Evolutionary conservation across 2,888 invertebrate genomes (phyloP).

Genomic region (Ophraella communa): DNA sequence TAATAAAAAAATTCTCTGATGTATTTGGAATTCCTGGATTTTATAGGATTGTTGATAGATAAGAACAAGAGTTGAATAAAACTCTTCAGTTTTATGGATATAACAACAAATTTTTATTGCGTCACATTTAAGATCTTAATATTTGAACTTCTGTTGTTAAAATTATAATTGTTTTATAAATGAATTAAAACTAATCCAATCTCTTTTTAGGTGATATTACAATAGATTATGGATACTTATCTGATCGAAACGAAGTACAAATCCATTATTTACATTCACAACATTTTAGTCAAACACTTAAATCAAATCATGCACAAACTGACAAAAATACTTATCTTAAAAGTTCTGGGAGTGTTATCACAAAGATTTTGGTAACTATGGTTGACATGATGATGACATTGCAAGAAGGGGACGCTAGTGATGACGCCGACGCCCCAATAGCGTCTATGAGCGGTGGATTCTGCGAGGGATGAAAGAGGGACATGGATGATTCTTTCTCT

Average conservation of each 20-base stretch:
- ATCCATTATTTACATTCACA: not conserved
- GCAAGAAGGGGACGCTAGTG: conserved; percentile 41
- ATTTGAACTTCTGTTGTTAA: too few species aligned
- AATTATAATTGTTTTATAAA: too few species aligned
- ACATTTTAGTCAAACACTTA: not conserved
- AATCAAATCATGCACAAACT: conserved; percentile 24
- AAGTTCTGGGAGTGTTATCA: conserved; percentile 37
- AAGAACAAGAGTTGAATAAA: conserved; percentile 44
- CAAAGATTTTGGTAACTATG: conserved; percentile 47
- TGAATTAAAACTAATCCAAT: conserved; percentile 35
- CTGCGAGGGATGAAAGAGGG: conserved; percentile 52
- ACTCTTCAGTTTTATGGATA: not conserved
- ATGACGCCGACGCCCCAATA: conserved; percentile 59
- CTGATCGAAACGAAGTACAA: not conserved
- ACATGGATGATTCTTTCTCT: conserved; percentile 46
- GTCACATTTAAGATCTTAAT: too few species aligned
- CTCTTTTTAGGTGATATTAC: conserved; percentile 42
- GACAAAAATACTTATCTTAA: conserved; percentile 40
- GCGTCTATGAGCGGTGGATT: conserved; percentile 57
- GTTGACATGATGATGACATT: conserved; percentile 55
- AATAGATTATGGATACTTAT: conserved; percentile 19
- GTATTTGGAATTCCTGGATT: not conserved
- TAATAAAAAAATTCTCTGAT: not conserved
- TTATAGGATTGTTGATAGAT: conserved; percentile 46
- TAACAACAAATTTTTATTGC: conserved; percentile 21